These are phyloP conservation scores for Austrofundulus limnaeus DNA, from an alignment of 2,113 vertebrate species.

Conservation along the genomic window DNA sequence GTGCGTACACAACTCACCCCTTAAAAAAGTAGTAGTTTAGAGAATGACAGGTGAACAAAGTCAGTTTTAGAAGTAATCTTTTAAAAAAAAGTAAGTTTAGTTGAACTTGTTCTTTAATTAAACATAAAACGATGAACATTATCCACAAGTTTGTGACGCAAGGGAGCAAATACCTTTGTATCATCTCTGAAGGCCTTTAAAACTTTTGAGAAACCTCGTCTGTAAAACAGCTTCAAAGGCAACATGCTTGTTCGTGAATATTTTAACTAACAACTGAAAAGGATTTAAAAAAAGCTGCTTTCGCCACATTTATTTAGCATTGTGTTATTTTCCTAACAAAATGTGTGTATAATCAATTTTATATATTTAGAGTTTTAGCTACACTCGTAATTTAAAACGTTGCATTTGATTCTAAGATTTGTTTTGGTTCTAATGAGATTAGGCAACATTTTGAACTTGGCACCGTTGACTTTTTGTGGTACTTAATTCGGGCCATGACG, in stretches of 20 bases:
- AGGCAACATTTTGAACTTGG: conserved; percentile 19
- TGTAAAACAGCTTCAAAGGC: conserved; percentile 9
- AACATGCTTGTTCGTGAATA: background rate
- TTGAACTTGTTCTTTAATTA: too few relatives aligned
- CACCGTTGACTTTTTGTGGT: conserved; percentile 40
- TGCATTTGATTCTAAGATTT: background rate
- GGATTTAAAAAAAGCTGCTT: conserved; percentile 37
- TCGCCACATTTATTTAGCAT: conserved; percentile 25
- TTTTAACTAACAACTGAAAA: conserved; percentile 18
- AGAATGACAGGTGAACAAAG: too few relatives aligned
- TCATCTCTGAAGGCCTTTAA: conserved; percentile 24
- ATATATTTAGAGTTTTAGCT: too few relatives aligned
- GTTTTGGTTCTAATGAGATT: conserved; percentile 21
- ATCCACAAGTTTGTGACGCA: too few relatives aligned
- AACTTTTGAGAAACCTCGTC: background rate
- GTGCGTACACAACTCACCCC: conserved; percentile 19
- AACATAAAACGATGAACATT: too few relatives aligned
- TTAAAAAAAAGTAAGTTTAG: too few relatives aligned
- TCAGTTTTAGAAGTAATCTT: too few relatives aligned
- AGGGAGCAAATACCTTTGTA: too few relatives aligned
- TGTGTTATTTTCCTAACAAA: conserved; percentile 3
- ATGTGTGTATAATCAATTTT: too few relatives aligned
- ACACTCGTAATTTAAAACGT: too few relatives aligned
- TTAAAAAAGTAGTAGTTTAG: too few relatives aligned
- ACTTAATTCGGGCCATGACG: conserved; percentile 13